Conservation (phyloP, 1,140 invertebrate genomes). For the Geopemphigus sp. region DNA sequence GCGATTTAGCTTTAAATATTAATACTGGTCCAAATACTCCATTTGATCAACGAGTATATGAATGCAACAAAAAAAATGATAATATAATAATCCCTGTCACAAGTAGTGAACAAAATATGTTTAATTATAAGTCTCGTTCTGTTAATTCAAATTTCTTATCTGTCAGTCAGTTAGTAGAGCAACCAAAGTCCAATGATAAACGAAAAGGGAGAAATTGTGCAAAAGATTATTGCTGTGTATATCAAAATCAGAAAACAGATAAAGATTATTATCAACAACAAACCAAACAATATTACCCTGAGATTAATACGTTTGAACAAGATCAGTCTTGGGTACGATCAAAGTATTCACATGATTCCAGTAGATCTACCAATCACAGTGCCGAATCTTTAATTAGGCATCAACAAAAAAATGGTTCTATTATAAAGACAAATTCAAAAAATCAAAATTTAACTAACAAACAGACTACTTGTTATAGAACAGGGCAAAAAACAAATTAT, state of each 20-base stretch:
- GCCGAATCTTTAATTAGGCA: constrained; percentile 62
- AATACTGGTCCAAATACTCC: constrained; percentile 50
- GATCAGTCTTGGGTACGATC: constrained; percentile 46
- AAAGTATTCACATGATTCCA: constrained; percentile 46
- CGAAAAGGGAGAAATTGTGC: constrained; percentile 47
- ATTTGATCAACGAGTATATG: constrained; percentile 48
- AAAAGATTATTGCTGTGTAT: constrained; percentile 44
- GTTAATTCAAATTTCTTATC: constrained; percentile 60
- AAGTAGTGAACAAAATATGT: constrained; percentile 42
- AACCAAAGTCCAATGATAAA: constrained; percentile 59
- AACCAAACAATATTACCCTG: constrained; percentile 42
- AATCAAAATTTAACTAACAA: constrained; percentile 32
- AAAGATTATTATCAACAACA: constrained; percentile 46
- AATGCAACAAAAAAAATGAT: constrained; percentile 40
- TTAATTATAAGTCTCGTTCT: constrained; percentile 39
- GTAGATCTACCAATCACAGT: constrained; percentile 58
- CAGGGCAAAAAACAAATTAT: constrained; percentile 31
- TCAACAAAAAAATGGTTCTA: constrained; percentile 55
- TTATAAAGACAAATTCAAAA: constrained; percentile 17
- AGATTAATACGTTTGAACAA: constrained; percentile 42
- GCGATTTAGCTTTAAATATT: constrained; percentile 55
- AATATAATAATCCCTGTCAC: constrained; percentile 38
- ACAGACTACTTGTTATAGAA: constrained; percentile 38
- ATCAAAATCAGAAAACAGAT: constrained; percentile 43
- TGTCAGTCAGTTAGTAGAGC: constrained; percentile 66